A percentile compares a stretch with the other conserved stretches of the same genome.
Evolutionary conservation across 2,797 vertebrate genomes (phyloP).

Genomic region (Poeciliopsis presidionis): DNA sequence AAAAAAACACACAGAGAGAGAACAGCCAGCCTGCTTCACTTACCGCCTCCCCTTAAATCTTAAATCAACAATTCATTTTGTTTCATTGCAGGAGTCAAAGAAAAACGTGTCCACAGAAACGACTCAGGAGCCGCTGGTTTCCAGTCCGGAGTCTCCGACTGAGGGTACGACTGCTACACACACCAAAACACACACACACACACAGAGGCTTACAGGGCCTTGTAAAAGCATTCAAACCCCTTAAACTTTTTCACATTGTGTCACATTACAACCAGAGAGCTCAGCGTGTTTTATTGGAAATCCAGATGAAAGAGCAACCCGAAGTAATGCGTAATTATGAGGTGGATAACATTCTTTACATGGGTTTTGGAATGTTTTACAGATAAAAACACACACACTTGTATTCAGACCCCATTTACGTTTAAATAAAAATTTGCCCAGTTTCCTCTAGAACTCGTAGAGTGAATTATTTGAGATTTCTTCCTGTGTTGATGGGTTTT

Average conservation of each 20-base stretch:
- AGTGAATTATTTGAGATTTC: background rate
- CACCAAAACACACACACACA: too few relatives aligned
- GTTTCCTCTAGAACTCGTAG: background rate
- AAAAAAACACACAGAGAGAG: background rate
- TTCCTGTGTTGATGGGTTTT: background rate
- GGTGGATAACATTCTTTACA: background rate
- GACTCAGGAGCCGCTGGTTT: constrained; percentile 78
- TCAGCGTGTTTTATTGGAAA: background rate
- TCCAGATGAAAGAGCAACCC: background rate
- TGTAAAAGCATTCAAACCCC: background rate
- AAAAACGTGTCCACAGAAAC: constrained; percentile 81
- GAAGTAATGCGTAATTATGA: background rate
- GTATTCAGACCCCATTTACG: background rate
- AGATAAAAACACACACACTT: background rate
- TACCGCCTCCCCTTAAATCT: background rate
- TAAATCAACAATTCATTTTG: background rate
- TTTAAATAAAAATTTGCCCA: background rate
- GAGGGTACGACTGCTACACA: constrained; percentile 75
- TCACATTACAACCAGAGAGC: background rate
- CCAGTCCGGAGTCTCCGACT: constrained; percentile 76
- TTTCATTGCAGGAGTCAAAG: constrained; percentile 75
- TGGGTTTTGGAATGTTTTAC: background rate
- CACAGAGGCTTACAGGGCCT: background rate
- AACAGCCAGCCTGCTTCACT: background rate
- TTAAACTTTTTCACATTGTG: background rate